phyloP scores from a whole-genome alignment of 2,113 vertebrate genomes.

The Nesogale talazaci region DNA sequence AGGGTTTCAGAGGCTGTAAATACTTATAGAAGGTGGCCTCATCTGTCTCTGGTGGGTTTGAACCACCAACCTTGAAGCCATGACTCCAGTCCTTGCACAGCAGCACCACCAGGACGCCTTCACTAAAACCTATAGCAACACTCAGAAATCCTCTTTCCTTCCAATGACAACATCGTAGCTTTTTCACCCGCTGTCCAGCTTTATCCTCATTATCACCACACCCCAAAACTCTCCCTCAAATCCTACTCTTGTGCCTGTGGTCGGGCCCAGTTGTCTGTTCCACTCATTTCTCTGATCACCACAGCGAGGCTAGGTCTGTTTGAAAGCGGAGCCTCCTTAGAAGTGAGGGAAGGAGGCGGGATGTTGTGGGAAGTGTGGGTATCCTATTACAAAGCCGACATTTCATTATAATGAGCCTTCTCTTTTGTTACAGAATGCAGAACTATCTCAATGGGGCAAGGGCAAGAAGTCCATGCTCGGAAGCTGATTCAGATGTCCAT shows the following conservation, averaged over 20 bases:
- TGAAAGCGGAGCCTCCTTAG: background rate
- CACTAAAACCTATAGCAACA: background rate
- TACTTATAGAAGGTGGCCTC: too few species aligned
- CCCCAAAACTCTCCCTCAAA: background rate
- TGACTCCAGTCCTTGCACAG: too few species aligned
- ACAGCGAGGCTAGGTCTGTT: background rate
- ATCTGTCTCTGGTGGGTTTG: too few species aligned
- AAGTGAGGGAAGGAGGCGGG: background rate
- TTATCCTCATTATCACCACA: background rate
- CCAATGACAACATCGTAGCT: background rate
- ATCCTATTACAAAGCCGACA: background rate
- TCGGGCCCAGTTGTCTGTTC: background rate
- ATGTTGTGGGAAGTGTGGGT: background rate
- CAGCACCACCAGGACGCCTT: too few species aligned
- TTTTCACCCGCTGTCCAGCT: background rate
- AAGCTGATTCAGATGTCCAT: conserved; percentile 86
- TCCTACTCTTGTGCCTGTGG: fast-evolving
- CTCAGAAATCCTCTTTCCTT: background rate
- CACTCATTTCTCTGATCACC: background rate
- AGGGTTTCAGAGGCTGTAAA: too few species aligned
- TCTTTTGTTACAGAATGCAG: conserved; percentile 83
- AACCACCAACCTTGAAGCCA: too few species aligned
- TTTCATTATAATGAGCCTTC: conserved; percentile 17
- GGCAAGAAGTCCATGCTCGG: conserved; percentile 87
- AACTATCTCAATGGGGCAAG: conserved; percentile 89